A percentile compares a stretch with the other conserved stretches of the same genome.
Evolutionary conservation across 2,888 invertebrate genomes (phyloP).

Genomic region (Prosapia bicincta): DNA sequence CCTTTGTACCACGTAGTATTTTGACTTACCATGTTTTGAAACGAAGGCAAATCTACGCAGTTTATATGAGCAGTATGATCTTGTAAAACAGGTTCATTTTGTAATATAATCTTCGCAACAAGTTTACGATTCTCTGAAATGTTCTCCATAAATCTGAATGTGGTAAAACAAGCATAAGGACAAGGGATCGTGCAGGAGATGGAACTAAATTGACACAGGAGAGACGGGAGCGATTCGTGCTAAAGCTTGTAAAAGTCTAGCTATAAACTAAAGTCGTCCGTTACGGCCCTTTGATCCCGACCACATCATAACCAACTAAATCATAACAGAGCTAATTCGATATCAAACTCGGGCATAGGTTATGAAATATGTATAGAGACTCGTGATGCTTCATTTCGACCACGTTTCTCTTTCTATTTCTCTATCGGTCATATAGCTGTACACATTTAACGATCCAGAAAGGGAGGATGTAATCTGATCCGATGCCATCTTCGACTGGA

Average conservation of each 20-base stretch:
- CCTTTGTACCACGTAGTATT: no score
- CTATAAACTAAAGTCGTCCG: background rate
- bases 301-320: slow-evolving; percentile 2
- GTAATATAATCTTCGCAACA: background rate
- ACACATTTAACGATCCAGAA: background rate
- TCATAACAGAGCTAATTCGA: background rate
- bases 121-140: background rate
- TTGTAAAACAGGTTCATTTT: background rate
- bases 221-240: background rate
- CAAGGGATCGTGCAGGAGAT: background rate
- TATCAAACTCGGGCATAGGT: background rate
- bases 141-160: background rate
- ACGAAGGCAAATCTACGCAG: no score
- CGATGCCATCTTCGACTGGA: background rate
- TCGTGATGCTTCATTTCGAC: no score
- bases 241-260: background rate
- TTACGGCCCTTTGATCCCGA: background rate
- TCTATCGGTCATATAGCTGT: background rate
- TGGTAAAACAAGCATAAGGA: background rate
- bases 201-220: background rate
- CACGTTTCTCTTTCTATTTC: background rate
- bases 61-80: no score
- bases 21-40: no score
- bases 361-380: background rate
- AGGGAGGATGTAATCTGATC: background rate